Evolutionary conservation across 2,888 invertebrate genomes (phyloP), one percentile per base, ranked within the genome.

Genomic region (Phytoseiulus persimilis): DNA sequence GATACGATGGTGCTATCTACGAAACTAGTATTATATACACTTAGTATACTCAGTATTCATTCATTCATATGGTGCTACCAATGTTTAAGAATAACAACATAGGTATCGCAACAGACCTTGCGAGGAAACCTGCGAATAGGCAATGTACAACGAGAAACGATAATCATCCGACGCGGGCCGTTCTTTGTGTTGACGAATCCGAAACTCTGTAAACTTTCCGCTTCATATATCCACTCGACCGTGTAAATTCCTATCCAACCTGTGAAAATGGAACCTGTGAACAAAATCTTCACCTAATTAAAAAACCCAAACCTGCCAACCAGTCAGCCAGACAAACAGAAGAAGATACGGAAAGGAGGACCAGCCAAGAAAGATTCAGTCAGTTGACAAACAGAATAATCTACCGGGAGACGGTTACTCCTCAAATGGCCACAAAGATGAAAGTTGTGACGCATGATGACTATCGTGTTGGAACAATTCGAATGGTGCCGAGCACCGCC

Each of bases 1-100:
- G 28, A 65, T 28, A 28, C 5, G 28, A 65, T 65, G 65, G 65
- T 65, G 65, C 65, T 65, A 65, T 65, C 65, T 65, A 65, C 65
- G 65, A 65, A 65, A 65, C 65, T 65, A 65, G 65, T 65, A 65
- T 65, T 65, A 65, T 65, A 65, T 65, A 65, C 65, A 65, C 65
- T 65, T 65, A 65, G 65, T 65, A 65, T 65, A 65, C 65, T 65
- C 65, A 65, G 65, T 65, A 65, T 65, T 39, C 39, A 28, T 65
- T 18, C 65, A 65, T 65, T 65, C 65, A 28, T 65, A 65, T 65
- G 65, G 65, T 65, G 65, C 65, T 65, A 65, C 65, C 14, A 28
- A 18, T 65, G 65, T 65, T 65, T 65, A 65, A 6, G 65, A n/a
- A 65, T 65, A 28, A 65, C 65, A 28, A 18, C 65, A 3, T 65